phyloP scores from a whole-genome alignment of 2,113 vertebrate species.

The Phaethornis superciliosus region DNA sequence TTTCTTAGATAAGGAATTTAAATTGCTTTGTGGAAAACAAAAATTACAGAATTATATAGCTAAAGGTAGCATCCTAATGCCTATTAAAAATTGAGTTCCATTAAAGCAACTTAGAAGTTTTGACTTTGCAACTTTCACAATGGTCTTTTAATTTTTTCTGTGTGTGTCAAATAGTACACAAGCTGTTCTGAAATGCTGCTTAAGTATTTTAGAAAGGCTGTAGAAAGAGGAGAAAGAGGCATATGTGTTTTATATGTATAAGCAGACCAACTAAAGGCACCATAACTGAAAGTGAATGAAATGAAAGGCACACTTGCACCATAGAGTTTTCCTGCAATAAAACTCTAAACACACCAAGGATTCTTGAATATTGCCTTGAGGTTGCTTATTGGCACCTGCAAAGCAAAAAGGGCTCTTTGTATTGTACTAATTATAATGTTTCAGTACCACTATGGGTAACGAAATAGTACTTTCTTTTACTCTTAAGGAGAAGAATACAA shows the following conservation, averaged over 20 bases:
- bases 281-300: neutral
- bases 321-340: slow-evolving; percentile 28
- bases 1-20: neutral
- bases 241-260: neutral
- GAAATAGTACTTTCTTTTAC: neutral
- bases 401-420: slow-evolving; percentile 28
- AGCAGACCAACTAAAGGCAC: neutral
- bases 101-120: neutral
- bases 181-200: neutral
- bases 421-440: neutral
- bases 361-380: slow-evolving; percentile 11
- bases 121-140: neutral
- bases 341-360: neutral
- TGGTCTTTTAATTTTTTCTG: neutral
- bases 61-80: neutral
- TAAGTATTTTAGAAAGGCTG: neutral
- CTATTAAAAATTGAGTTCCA: neutral
- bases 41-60: neutral
- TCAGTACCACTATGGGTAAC: neutral
- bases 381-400: slow-evolving; percentile 42
- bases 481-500: neutral
- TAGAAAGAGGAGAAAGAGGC: neutral
- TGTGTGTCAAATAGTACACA: neutral
- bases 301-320: slow-evolving; percentile 7
- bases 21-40: neutral